A percentile compares a stretch with the other conserved stretches of the same genome.
Conservation (phyloP, 2,113 vertebrate species). For the Callopanchax toddi region DNA sequence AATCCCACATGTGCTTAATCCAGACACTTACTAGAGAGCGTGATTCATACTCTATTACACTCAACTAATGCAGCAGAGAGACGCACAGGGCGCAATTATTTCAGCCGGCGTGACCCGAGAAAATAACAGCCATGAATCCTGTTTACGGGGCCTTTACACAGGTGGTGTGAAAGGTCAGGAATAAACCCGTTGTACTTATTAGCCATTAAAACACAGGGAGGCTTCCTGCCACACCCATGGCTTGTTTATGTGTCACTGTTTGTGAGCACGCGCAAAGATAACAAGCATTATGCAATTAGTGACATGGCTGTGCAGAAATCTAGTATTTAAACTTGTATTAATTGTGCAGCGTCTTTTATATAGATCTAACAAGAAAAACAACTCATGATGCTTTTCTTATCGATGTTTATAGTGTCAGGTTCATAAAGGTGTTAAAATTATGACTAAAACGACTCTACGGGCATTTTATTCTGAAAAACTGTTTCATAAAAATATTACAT, state of each 20-base stretch:
- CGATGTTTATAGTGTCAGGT: too few species aligned
- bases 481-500: too few species aligned
- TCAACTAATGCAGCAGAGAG: constrained; percentile 67
- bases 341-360: too few species aligned
- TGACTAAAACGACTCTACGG: too few species aligned
- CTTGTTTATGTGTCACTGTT: not conserved
- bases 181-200: constrained; percentile 63
- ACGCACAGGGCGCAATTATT: constrained; percentile 53
- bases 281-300: constrained; percentile 19
- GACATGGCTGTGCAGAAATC: not conserved
- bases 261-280: constrained; percentile 13
- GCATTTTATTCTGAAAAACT: too few species aligned
- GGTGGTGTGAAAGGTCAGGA: constrained; percentile 58
- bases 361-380: not conserved
- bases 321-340: too few species aligned
- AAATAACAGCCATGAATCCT: constrained; percentile 70
- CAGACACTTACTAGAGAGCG: constrained; percentile 74
- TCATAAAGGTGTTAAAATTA: too few species aligned
- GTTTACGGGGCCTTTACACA: constrained; percentile 64
- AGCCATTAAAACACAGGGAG: constrained; percentile 56
- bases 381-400: not conserved
- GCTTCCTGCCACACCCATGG: constrained; percentile 21
- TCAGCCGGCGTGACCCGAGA: constrained; percentile 54
- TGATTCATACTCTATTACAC: constrained; percentile 80
- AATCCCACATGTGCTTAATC: constrained; percentile 78